Percentiles rank a stretch among this genome's conserved stretches.
Conservation (phyloP, 2,797 vertebrate genomes). For the Parotocinclus haroldoi region DNA sequence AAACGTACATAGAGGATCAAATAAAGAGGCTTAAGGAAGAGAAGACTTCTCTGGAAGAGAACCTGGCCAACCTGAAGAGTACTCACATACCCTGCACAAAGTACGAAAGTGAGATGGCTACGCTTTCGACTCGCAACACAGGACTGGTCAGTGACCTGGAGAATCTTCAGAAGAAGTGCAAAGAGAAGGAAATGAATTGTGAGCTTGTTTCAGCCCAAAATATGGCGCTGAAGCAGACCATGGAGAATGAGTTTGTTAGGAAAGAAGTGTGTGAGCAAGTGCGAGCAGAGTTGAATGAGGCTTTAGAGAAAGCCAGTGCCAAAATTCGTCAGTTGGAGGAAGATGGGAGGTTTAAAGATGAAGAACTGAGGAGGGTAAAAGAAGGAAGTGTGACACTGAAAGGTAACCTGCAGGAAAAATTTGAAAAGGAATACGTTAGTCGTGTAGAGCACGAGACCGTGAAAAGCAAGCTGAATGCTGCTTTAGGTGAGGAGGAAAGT, state of each 20-base stretch:
- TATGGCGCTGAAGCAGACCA: constrained; percentile 61
- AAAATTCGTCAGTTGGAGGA: constrained; percentile 73
- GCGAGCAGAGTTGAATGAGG: constrained; percentile 65
- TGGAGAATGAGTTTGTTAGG: constrained; percentile 76
- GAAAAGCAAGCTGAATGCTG: constrained; percentile 58
- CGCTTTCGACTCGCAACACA: constrained; percentile 63
- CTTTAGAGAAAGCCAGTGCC: constrained; percentile 71
- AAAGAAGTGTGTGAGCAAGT: constrained; percentile 73
- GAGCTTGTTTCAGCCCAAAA: constrained; percentile 70
- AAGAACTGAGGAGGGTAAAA: constrained; percentile 71
- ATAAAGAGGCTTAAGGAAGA: constrained; percentile 75
- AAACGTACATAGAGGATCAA: constrained; percentile 76
- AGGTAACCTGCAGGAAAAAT: constrained; percentile 66
- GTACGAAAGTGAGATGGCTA: constrained; percentile 68
- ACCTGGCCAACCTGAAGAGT: constrained; percentile 65
- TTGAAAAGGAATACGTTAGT: constrained; percentile 68
- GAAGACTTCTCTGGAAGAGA: constrained; percentile 69
- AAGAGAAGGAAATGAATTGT: constrained; percentile 69
- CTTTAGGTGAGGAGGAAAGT: constrained; percentile 64
- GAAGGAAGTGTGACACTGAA: constrained; percentile 77
- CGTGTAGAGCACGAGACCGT: constrained; percentile 69
- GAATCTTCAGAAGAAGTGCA: constrained; percentile 64
- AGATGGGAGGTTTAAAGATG: constrained; percentile 63
- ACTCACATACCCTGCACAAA: constrained; percentile 66
- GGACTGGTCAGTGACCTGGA: constrained; percentile 73